Base-by-base conservation (phyloP, 1,140 invertebrate genomes). In the Catajapyx aquilonaris region DNA sequence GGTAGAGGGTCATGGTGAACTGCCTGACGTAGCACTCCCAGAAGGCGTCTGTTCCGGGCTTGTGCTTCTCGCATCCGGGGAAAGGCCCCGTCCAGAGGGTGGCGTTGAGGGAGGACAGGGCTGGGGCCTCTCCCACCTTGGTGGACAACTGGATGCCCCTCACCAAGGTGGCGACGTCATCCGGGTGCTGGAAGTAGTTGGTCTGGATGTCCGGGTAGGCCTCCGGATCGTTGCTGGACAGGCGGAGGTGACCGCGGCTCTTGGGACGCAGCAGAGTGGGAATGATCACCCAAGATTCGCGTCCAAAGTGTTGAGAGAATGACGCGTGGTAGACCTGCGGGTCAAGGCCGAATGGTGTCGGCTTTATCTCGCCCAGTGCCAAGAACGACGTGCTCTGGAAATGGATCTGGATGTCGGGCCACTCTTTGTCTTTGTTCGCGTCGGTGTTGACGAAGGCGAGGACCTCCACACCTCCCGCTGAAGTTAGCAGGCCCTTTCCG, bases 1-100 rank as follows among this genome's bases (percentile, higher is more conserved):
- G n/a, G n/a, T n/a, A 86, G 30, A 85, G 81, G 0, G 81, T 84
- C 42, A 80, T 77, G 0, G 80, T 83, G 41, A 81, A 83, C 46
- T 84, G 77, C 36, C 76, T 62, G 4, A 79, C 59, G 35, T 73
- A 68, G 46, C 84, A 88, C 46, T 78, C 77, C 79, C 83, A 85
- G 51, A 87, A 90, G 25, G 76, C 73, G 46, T 87, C 81, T 1
- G 73, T 73, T n/a, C n/a, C n/a, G 51, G 68, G 67, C 10, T 66
- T 64, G 65, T 40, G 45, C 32, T 54, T 43, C 31, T 76, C 66
- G 49, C 85, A 90, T 0, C 74, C 80, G 0, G 83, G 83, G 60
- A 86, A 66, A 0, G 76, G 73, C 15, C 80, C 78, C 2, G 68
- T 72, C 31, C 81, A 68, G 0, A 80, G 72, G 31, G 73, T 62